These are phyloP conservation scores for Gastrophryne carolinensis DNA, from an alignment of 2,797 vertebrate genomes.

Conservation along the genomic window DNA sequence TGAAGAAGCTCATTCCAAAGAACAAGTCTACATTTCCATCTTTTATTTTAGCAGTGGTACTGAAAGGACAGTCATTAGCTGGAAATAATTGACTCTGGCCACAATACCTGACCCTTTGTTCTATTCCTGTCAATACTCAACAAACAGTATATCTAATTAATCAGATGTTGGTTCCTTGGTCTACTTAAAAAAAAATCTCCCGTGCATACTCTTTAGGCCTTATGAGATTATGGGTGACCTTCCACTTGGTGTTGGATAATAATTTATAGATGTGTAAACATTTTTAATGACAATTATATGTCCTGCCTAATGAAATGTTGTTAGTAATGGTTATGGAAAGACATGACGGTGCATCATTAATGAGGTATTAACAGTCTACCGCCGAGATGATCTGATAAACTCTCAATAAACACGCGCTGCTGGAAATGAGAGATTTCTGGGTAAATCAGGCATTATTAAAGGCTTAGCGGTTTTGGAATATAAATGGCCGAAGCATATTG, in stretches of 20 bases:
- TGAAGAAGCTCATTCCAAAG: not conserved
- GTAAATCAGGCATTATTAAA: conserved; percentile 36
- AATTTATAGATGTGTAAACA: conserved; percentile 61
- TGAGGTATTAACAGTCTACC: conserved; percentile 55
- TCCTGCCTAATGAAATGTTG: conserved; percentile 58
- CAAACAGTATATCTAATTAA: conserved; percentile 51
- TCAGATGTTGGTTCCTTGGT: conserved; percentile 52
- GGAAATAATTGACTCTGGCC: conserved; percentile 48
- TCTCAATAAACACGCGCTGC: conserved; percentile 54
- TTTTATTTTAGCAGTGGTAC: conserved; percentile 40
- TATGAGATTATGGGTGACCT: conserved; percentile 57
- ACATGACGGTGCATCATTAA: conserved; percentile 59
- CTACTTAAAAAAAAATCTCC: conserved; percentile 57
- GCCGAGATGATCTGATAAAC: conserved; percentile 57
- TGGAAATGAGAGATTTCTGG: conserved; percentile 54
- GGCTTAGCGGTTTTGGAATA: not conserved
- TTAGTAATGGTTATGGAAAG: conserved; percentile 55
- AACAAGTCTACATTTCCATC: conserved; percentile 19
- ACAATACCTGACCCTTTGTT: conserved; percentile 46
- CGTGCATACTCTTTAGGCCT: conserved; percentile 44
- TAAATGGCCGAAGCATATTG: conserved; percentile 24
- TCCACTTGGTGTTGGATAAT: conserved; percentile 57
- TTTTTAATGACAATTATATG: conserved; percentile 62
- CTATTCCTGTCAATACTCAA: conserved; percentile 54
- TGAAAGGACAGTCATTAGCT: conserved; percentile 52